Evolutionary conservation across 2,888 invertebrate genomes (phyloP).

Genomic region (Lepeophtheirus nordmannii): DNA sequence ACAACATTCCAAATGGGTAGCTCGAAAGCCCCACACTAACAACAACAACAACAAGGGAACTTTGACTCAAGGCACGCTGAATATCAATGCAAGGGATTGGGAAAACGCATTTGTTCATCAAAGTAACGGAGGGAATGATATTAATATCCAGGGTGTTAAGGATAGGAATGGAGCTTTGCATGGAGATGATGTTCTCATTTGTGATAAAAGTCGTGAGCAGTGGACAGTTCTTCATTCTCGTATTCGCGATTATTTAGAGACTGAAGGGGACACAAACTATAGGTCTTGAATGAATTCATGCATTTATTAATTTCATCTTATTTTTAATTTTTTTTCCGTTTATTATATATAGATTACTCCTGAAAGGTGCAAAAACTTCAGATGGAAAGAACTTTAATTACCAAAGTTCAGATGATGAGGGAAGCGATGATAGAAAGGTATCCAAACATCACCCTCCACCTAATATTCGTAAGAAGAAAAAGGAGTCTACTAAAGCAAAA

Average conservation of each 20-base stretch:
- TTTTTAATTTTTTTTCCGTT: neutral
- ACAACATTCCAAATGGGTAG: no score
- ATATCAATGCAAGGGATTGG: neutral
- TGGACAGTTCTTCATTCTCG: conserved; percentile 35
- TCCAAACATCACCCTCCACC: neutral
- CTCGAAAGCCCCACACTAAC: no score
- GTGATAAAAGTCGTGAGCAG: conserved; percentile 31
- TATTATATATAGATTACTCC: neutral
- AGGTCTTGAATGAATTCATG: no score
- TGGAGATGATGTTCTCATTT: conserved; percentile 56
- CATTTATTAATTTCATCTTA: no score
- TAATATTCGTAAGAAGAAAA: neutral
- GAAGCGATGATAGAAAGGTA: neutral
- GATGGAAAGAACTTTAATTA: neutral
- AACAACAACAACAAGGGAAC: no score
- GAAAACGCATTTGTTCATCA: neutral
- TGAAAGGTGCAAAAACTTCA: neutral
- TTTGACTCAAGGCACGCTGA: neutral
- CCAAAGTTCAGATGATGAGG: neutral
- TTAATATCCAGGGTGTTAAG: conserved; percentile 50
- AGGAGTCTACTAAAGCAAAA: neutral
- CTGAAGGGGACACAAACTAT: neutral
- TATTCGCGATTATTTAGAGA: neutral
- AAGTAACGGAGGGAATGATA: conserved; percentile 39
- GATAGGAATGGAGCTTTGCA: conserved; percentile 68